Conservation (phyloP, 2,888 invertebrate species). For the Brachycybe producta region DNA sequence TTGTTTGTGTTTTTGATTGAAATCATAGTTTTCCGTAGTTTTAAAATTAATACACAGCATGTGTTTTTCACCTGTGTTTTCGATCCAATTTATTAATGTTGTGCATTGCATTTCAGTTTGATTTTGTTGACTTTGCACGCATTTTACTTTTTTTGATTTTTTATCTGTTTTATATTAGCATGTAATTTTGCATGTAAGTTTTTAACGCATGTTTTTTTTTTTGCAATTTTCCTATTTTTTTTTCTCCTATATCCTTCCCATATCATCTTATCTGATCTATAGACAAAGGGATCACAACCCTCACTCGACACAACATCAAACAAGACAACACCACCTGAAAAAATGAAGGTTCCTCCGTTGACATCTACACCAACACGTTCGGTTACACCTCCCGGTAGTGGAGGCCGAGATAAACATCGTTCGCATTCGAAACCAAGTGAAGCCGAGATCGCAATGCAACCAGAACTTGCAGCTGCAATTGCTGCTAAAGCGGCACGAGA, state of each 20-base stretch:
- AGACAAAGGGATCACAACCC: conserved; percentile 12
- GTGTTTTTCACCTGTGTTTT: too few relatives aligned
- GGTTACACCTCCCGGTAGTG: not conserved
- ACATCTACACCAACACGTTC: conserved; percentile 4
- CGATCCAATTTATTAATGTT: too few relatives aligned
- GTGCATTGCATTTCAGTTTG: too few relatives aligned
- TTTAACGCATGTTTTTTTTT: conserved; percentile 11
- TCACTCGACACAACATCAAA: not conserved
- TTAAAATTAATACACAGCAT: too few relatives aligned
- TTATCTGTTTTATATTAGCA: conserved; percentile 6
- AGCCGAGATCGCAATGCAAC: too few relatives aligned
- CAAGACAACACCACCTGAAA: conserved; percentile 1
- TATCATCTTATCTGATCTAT: conserved; percentile 1
- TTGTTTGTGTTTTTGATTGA: too few relatives aligned
- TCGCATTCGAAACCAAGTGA: too few relatives aligned
- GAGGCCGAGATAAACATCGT: not conserved
- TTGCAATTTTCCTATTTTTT: conserved; percentile 11
- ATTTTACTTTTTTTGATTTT: not conserved
- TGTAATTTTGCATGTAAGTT: conserved; percentile 11
- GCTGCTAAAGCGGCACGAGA: too few relatives aligned
- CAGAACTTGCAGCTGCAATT: too few relatives aligned
- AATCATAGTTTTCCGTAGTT: too few relatives aligned
- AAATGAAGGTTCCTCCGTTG: not conserved
- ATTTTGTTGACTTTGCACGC: not conserved
- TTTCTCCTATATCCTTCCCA: not conserved